Evolutionary conservation across 2,888 invertebrate genomes (phyloP), one percentile per base, ranked within the genome.

Genomic region (Eutolmus rufibarbis): DNA sequence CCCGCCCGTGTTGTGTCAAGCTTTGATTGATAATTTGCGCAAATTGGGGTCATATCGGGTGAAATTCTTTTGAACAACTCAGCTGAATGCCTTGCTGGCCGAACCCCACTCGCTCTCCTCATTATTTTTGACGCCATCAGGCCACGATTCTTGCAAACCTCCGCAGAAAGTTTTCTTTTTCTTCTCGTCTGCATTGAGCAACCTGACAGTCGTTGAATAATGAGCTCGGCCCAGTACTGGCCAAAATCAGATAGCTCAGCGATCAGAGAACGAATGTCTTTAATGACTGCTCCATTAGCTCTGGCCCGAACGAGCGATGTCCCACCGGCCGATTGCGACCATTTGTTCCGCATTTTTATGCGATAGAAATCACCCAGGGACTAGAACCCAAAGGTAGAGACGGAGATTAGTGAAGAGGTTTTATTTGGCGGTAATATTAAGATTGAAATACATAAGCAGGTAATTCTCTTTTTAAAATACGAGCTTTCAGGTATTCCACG

Each of bases 1-100:
- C 66, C 43, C 78, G 40, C n/a, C 40, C 78, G 78, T 78, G 78
- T 23, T 43, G 23, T 40, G 40, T 78, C 40, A 43, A 43, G 78
- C 78, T 40, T 23, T 78, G 78, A 78, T 78, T 78, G 37, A 78
- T 78, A 40, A 78, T 78, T 78, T 78, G 78, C 37, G 43, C 40
- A 78, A 78, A 43, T 78, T 78, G 78, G 40, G 78, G 78, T 43
- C 78, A 78, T 46, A 46, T 23, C 37, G 34, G 37, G 37, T 76
- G 37, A 16, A 12, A 76, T 76, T 76, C 37, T 37, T 76, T 76
- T 14, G 37, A 37, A 19, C 37, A 19, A n/a, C 76, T 76, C 76
- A 28, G 66, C 37, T 34, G 16, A 34, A 76, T 37, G 76, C 76
- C 14, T 37, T 16, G 9, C 12, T 12, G 66, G 7, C 57, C 57